These are phyloP conservation scores for Cinara cedri DNA, from an alignment of 2,888 invertebrate species.

Conservation along the genomic window DNA sequence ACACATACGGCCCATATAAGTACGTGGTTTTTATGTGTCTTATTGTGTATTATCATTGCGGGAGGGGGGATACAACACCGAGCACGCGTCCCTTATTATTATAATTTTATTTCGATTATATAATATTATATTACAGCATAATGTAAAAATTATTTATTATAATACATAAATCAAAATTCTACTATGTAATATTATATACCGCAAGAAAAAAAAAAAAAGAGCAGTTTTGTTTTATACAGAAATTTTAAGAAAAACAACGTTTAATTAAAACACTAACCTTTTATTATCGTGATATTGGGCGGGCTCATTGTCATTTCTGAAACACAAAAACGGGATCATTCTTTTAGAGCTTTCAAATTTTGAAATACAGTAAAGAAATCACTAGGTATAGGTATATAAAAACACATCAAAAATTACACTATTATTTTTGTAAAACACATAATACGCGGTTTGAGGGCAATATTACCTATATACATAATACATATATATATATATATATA, in stretches of 20 bases:
- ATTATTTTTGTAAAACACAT: neutral
- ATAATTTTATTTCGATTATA: neutral
- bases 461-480: no score
- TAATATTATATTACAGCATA: neutral
- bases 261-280: constrained; percentile 49
- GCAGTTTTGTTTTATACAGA: constrained; percentile 39
- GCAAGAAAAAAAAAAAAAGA: constrained; percentile 4
- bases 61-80: constrained; percentile 28
- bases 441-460: no score
- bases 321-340: constrained; percentile 57
- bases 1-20: neutral
- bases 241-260: constrained; percentile 46
- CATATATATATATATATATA: no score
- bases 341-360: constrained; percentile 48
- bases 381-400: constrained; percentile 8
- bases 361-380: constrained; percentile 55
- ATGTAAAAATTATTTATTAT: constrained; percentile 20
- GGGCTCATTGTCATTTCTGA: constrained; percentile 57
- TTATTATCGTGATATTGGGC: constrained; percentile 57
- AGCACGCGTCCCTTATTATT: constrained; percentile 52
- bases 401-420: constrained; percentile 40
- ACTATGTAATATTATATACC: neutral
- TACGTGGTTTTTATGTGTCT: constrained; percentile 43
- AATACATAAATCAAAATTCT: constrained; percentile 17
- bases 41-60: constrained; percentile 16